These are phyloP conservation scores for Eudemis profundana DNA, from an alignment of 2,888 invertebrate species.

Conservation along the genomic window DNA sequence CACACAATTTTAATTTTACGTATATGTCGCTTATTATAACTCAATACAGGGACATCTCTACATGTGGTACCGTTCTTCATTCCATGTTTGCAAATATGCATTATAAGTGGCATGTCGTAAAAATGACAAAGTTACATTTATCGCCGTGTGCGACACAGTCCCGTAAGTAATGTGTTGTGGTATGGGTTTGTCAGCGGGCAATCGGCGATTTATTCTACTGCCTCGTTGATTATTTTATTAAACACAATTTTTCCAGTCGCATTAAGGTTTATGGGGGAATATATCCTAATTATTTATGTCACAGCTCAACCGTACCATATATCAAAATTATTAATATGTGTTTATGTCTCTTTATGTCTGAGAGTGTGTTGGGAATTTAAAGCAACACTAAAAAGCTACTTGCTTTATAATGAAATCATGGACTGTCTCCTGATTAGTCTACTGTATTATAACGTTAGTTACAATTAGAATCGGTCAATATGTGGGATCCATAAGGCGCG, in stretches of 20 bases:
- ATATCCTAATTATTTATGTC: conserved; percentile 34
- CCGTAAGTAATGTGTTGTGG: conserved; percentile 74
- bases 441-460: conserved; percentile 38
- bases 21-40: conserved; percentile 53
- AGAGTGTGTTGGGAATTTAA: background rate
- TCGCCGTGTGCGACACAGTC: conserved; percentile 65
- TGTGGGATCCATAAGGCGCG: conserved; percentile 47
- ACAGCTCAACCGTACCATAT: background rate
- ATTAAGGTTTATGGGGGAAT: conserved; percentile 57
- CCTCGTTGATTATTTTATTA: conserved; percentile 79
- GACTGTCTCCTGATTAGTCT: background rate
- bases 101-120: conserved; percentile 67
- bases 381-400: too few relatives aligned
- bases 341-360: background rate
- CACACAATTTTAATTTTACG: conserved; percentile 50
- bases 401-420: background rate
- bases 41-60: conserved; percentile 60
- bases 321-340: background rate
- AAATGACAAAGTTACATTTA: conserved; percentile 79
- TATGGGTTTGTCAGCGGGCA: conserved; percentile 79
- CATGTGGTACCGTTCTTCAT: conserved; percentile 64
- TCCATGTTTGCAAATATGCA: conserved; percentile 68
- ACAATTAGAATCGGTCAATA: conserved; percentile 49
- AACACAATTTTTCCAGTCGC: conserved; percentile 63
- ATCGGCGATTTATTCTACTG: conserved; percentile 76